Percentiles rank a stretch among this genome's conserved stretches.
Evolutionary conservation across 2,888 invertebrate genomes (phyloP).

Genomic region (Vandiemenella viatica): DNA sequence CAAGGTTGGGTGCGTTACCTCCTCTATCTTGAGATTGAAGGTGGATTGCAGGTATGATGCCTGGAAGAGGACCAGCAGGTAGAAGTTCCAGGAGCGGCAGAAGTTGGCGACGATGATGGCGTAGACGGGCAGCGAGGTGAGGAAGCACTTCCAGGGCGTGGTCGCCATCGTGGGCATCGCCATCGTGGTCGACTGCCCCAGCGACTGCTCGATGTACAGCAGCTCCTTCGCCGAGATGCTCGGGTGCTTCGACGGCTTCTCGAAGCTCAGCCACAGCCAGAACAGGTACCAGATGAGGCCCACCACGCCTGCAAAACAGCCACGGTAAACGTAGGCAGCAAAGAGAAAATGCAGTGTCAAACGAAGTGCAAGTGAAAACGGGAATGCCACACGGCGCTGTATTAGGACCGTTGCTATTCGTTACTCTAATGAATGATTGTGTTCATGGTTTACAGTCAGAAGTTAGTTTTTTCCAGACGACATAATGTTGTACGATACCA

Average conservation of each 20-base stretch:
- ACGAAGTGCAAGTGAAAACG: no score
- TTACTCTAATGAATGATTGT: no score
- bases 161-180: slow-evolving; percentile 62
- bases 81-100: slow-evolving; percentile 98
- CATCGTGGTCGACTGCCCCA: slow-evolving; percentile 51
- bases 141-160: slow-evolving; percentile 87
- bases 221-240: slow-evolving; percentile 82
- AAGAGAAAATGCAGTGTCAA: no score
- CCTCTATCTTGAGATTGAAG: slow-evolving; percentile 74
- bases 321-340: no score
- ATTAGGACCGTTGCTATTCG: no score
- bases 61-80: slow-evolving; percentile 88
- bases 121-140: slow-evolving; percentile 92
- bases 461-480: no score
- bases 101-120: slow-evolving; percentile 99
- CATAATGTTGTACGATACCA: no score
- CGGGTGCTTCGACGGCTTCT: slow-evolving; percentile 87
- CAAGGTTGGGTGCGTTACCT: slow-evolving; percentile 43
- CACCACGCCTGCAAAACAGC: slow-evolving; percentile 41
- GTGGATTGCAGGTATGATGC: slow-evolving; percentile 85
- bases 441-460: no score
- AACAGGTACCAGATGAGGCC: slow-evolving; percentile 47
- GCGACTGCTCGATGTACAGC: slow-evolving; percentile 85
- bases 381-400: no score
- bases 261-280: slow-evolving; percentile 91